Evolutionary conservation across 2,113 vertebrate genomes (phyloP), one percentile per base, ranked within the genome.

Genomic region (Talpa occidentalis): DNA sequence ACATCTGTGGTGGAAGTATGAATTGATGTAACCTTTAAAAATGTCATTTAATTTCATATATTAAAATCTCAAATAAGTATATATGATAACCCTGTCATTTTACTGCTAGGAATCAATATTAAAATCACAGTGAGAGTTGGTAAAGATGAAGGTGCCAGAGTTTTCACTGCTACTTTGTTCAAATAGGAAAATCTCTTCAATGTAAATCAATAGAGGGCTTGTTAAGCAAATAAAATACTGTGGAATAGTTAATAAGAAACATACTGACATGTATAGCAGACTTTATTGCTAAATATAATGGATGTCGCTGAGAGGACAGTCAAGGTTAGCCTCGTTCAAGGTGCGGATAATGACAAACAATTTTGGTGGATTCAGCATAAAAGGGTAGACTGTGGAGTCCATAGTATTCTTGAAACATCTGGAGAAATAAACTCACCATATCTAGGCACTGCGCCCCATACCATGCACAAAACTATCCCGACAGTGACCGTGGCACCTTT

Each of bases 391-490:
- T 6, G 32, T 4, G 21, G 22, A 17, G 5, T 54, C 8, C 15
- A 11, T 3, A 42, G 30, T 4, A 14, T 44, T 35, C 78, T 72
- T n/a, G 30, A 77, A n/a, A 10, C 10, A 32, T 7, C 30, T 66
- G 15, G 52, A 93, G 42, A 91, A 82, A 47, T 14, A 42, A 49
- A 21, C 21, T 78, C 52, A 19, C 7, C 4, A 7, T 62, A 15
- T 56, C 47, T 6, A 56, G 44, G 35, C 64, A 24, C 1, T 35
- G 3, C 14, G 6, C 1, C 56, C 19, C 47, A 9, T 4, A 2
- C 12, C 35, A 32, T 0, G 2, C 3, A 19, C 17, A 54, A 44
- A 24, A 14, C 1, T 5, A n/a, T 35, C 16, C 19, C 8, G 42
- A 35, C 16, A n/a, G 64, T 10, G 19, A 52, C 6, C 0, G 11